Conservation (phyloP, 2,113 vertebrate species). For the Hystrix cristata region DNA sequence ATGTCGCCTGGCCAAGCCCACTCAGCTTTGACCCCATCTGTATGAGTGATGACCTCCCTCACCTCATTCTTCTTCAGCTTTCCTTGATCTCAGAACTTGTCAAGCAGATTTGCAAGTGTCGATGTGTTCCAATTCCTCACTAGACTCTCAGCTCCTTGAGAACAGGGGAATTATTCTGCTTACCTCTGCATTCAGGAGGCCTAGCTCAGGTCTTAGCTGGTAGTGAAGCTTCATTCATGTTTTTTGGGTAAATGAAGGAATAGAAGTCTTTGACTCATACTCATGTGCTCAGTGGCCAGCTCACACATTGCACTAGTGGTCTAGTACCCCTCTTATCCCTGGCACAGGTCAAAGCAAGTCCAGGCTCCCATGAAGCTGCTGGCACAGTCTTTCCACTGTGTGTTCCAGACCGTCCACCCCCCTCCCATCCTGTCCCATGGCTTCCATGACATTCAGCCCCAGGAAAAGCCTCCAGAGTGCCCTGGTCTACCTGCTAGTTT, state of each 20-base stretch:
- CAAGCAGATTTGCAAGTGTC: not conserved
- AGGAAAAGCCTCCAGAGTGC: not conserved
- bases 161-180: not conserved
- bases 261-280: fast-evolving
- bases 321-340: fast-evolving
- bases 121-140: too few relatives aligned
- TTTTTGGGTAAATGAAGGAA: not conserved
- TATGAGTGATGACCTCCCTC: not conserved
- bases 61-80: not conserved
- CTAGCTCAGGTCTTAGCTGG: not conserved
- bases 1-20: not conserved
- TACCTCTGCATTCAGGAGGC: not conserved
- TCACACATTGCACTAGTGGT: fast-evolving
- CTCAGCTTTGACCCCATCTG: not conserved
- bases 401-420: not conserved
- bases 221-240: not conserved
- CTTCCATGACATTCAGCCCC: not conserved
- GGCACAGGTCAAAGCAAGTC: not conserved
- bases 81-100: not conserved
- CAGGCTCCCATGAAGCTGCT: fast-evolving
- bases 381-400: fast-evolving
- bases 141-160: not conserved
- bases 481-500: not conserved
- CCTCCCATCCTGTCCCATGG: not conserved
- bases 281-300: not conserved